Conservation (phyloP, 1,140 invertebrate genomes). For the Calliphora vicina region DNA sequence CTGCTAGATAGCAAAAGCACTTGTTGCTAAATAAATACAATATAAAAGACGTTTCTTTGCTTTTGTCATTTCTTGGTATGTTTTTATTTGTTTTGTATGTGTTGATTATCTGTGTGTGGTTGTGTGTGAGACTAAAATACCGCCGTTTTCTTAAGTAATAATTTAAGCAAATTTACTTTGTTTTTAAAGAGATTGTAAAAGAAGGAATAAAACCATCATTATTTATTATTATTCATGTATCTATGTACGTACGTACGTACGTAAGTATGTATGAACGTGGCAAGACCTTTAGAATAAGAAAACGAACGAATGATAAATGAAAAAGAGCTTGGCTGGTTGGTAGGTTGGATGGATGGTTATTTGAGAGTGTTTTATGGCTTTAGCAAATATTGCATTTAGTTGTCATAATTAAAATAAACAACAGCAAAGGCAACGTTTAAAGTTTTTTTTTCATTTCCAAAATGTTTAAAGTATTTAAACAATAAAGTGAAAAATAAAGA, state of each 20-base stretch:
- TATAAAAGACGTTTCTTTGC: background rate
- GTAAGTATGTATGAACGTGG: background rate
- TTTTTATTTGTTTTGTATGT: background rate
- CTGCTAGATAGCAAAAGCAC: background rate
- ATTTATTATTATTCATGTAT: background rate
- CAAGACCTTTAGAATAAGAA: background rate
- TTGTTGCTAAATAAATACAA: background rate
- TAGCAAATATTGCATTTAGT: conserved; percentile 8
- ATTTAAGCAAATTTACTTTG: conserved; percentile 7
- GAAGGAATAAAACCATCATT: background rate
- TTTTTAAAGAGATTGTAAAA: background rate
- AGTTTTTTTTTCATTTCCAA: background rate
- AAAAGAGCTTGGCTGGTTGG: background rate
- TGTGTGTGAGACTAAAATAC: background rate
- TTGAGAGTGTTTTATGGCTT: background rate
- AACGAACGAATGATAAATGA: background rate
- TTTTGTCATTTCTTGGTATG: background rate
- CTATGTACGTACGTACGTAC: too few relatives aligned
- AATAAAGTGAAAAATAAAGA: background rate
- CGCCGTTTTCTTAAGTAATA: background rate
- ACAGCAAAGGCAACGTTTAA: background rate
- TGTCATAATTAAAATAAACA: conserved; percentile 30
- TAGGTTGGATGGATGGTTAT: background rate
- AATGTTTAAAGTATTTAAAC: background rate
- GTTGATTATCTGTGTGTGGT: too few relatives aligned